phyloP scores from a whole-genome alignment of 1,140 invertebrate species.

The Gryllus bimaculatus region DNA sequence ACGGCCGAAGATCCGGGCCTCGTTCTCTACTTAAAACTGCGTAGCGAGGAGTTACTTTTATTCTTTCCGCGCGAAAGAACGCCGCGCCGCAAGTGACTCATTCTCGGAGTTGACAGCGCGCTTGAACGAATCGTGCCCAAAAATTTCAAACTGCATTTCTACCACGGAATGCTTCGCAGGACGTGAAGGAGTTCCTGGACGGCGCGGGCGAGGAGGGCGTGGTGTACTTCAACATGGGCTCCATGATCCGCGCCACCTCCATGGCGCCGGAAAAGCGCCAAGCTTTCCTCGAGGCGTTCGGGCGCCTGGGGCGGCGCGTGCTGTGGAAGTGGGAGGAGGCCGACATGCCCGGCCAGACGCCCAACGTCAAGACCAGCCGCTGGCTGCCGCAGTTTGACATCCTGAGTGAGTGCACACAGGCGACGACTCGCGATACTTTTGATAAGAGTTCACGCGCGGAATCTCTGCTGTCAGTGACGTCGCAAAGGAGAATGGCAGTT shows the following conservation, averaged over 20 bases:
- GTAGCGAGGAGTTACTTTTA: no score
- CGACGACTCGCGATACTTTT: no score
- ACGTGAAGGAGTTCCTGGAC: slow-evolving; percentile 21
- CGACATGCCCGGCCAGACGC: slow-evolving; percentile 27
- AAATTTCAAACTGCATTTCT: no score
- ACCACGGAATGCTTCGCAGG: not conserved
- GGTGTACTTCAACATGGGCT: slow-evolving; percentile 34
- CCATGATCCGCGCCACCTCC: slow-evolving; percentile 24
- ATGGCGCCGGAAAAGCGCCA: not conserved
- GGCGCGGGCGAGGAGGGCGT: slow-evolving; percentile 30
- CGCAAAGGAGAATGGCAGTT: no score
- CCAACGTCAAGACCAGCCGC: slow-evolving; percentile 30
- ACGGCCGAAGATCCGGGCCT: no score
- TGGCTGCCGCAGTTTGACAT: slow-evolving; percentile 36
- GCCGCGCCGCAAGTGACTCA: no score
- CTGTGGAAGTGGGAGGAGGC: slow-evolving; percentile 59
- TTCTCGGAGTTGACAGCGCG: no score
- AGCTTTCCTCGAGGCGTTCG: not conserved
- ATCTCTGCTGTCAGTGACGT: no score
- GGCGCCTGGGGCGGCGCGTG: slow-evolving; percentile 28
- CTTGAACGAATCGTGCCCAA: no score
- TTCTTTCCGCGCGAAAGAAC: no score
- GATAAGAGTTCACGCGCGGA: no score
- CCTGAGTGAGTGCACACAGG: slow-evolving; percentile 26
- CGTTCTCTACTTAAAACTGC: no score